Conservation (phyloP, 2,797 vertebrate genomes). For the Microctenopoma lineatum region DNA sequence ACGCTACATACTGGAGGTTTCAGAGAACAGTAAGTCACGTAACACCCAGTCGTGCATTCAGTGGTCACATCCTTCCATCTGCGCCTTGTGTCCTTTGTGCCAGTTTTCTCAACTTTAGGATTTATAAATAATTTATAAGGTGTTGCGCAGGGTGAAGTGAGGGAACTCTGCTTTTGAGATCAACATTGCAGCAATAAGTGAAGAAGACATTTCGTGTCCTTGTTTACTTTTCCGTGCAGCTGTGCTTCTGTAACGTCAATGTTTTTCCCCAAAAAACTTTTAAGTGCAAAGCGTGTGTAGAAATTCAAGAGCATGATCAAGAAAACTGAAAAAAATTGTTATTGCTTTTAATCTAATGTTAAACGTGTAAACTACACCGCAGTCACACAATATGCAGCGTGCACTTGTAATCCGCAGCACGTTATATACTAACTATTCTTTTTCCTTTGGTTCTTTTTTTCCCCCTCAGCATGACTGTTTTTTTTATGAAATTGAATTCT, state of each 20-base stretch:
- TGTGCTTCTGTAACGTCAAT: background rate
- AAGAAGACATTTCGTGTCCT: constrained; percentile 25
- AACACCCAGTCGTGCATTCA: background rate
- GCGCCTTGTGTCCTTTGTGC: constrained; percentile 1
- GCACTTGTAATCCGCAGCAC: background rate
- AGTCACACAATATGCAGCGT: background rate
- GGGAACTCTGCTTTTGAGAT: constrained; percentile 11
- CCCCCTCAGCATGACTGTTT: constrained; percentile 3
- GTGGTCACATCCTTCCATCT: background rate
- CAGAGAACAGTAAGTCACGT: constrained; percentile 93
- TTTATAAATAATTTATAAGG: constrained; percentile 28
- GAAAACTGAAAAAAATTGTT: constrained; percentile 39
- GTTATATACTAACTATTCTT: background rate
- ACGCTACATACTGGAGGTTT: constrained; percentile 94
- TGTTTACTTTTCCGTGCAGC: constrained; percentile 14
- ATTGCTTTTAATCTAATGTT: constrained; percentile 16
- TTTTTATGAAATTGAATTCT: constrained; percentile 22
- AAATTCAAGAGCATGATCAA: constrained; percentile 38
- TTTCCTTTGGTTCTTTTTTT: background rate
- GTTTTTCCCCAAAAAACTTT: constrained; percentile 18
- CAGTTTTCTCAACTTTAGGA: constrained; percentile 15
- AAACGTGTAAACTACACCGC: background rate
- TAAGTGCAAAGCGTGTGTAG: constrained; percentile 23
- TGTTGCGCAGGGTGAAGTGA: background rate
- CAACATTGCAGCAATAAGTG: constrained; percentile 8